A percentile compares a stretch with the other conserved stretches of the same genome.
Conservation (phyloP, 2,113 vertebrate species). For the Rhinolophus ferrumequinum region DNA sequence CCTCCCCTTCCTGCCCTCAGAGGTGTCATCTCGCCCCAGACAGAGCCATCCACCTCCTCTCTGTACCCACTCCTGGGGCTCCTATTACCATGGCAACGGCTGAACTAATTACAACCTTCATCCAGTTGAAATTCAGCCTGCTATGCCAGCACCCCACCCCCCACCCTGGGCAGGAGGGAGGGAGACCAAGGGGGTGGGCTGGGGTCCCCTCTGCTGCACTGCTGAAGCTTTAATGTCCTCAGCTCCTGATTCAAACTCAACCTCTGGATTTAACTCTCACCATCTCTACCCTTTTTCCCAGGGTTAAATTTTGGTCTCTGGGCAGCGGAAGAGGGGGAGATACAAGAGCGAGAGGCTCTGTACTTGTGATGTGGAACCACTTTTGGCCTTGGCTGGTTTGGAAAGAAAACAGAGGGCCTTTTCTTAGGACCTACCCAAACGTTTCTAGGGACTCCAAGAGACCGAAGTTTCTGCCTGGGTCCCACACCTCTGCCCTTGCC, state of each 20-base stretch:
- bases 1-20: constrained; percentile 65
- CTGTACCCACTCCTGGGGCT: constrained; percentile 72
- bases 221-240: constrained; percentile 42
- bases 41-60: constrained; percentile 74
- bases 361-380: background rate
- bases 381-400: background rate
- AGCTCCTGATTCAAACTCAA: background rate
- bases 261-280: constrained; percentile 13
- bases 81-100: constrained; percentile 66
- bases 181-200: constrained; percentile 40
- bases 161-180: constrained; percentile 32
- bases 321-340: background rate
- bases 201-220: constrained; percentile 14
- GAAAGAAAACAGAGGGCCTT: constrained; percentile 33
- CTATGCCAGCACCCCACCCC: constrained; percentile 48
- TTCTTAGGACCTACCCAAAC: background rate
- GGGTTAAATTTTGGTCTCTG: constrained; percentile 78
- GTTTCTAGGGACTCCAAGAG: constrained; percentile 2
- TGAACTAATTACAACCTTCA: constrained; percentile 76
- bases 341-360: background rate
- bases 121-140: constrained; percentile 66
- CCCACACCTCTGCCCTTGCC: background rate
- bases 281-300: background rate
- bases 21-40: constrained; percentile 72
- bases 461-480: constrained; percentile 64